phyloP scores from a whole-genome alignment of 2,888 invertebrate genomes.

The Andrena camellia region DNA sequence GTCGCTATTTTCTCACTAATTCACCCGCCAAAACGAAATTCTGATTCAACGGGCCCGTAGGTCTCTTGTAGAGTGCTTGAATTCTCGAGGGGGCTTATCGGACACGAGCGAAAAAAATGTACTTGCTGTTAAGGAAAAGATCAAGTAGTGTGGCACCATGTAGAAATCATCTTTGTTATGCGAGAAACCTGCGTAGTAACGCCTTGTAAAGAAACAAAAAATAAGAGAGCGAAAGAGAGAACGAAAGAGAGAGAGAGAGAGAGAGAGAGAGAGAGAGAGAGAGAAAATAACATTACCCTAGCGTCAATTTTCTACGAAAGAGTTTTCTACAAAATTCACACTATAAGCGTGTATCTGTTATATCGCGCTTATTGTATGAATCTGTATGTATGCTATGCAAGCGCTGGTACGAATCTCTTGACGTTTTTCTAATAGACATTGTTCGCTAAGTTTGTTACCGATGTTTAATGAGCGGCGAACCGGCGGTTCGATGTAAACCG shows the following conservation, averaged over 20 bases:
- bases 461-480: conserved; percentile 26
- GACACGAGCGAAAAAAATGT: background rate
- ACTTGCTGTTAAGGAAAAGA: background rate
- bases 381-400: conserved; percentile 71
- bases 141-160: conserved; percentile 69
- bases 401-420: conserved; percentile 69
- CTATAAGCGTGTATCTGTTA: conserved; percentile 67
- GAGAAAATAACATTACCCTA: conserved; percentile 78
- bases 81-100: background rate
- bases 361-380: conserved; percentile 73
- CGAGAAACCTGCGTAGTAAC: conserved; percentile 79
- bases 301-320: conserved; percentile 84
- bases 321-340: conserved; percentile 75
- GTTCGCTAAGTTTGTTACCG: conserved; percentile 64
- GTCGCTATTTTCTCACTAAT: background rate
- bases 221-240: conserved; percentile 29
- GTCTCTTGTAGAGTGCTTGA: background rate
- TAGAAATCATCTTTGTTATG: conserved; percentile 74
- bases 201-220: conserved; percentile 79
- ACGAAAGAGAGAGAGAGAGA: background rate
- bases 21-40: background rate
- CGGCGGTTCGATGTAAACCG: conserved; percentile 36
- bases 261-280: conserved; percentile 21
- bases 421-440: conserved; percentile 69
- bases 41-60: background rate